These are phyloP conservation scores for Dicrostonyx torquatus DNA, from an alignment of 2,797 vertebrate genomes.

Conservation along the genomic window DNA sequence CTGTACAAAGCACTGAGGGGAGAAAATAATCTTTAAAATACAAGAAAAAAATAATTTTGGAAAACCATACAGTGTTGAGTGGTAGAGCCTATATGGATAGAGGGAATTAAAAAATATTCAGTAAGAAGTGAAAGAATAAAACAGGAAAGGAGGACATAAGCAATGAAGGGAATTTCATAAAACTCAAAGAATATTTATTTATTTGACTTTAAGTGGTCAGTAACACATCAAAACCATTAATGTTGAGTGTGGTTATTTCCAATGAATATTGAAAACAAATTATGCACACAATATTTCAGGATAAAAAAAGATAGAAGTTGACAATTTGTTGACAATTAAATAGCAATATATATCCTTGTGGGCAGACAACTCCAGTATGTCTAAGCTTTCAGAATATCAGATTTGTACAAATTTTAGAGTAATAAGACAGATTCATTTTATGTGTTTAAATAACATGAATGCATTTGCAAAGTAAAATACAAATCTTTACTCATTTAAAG, in stretches of 20 bases:
- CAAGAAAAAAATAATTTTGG: not conserved
- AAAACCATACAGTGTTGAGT: not conserved
- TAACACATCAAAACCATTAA: slow-evolving; percentile 55
- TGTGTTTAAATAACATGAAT: not conserved
- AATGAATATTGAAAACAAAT: slow-evolving; percentile 62
- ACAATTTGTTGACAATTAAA: slow-evolving; percentile 72
- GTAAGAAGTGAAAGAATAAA: not conserved
- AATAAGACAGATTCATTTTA: slow-evolving; percentile 44
- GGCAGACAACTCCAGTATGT: slow-evolving; percentile 43
- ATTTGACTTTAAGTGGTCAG: slow-evolving; percentile 33
- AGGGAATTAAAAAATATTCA: slow-evolving; percentile 12
- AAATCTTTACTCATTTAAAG: not conserved
- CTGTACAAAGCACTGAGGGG: slow-evolving; percentile 26
- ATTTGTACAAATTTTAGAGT: slow-evolving; percentile 37
- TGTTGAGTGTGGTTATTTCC: slow-evolving; percentile 17
- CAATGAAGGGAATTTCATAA: not conserved
- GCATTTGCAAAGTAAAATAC: not conserved
- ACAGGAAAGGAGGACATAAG: not conserved
- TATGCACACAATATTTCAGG: slow-evolving; percentile 27
- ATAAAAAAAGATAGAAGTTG: slow-evolving; percentile 41
- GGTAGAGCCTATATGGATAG: not conserved
- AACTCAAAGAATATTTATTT: slow-evolving; percentile 38
- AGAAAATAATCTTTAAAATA: slow-evolving; percentile 21
- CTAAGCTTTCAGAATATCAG: slow-evolving; percentile 59
- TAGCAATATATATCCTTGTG: slow-evolving; percentile 56